These are phyloP conservation scores for Siniperca undulata DNA, from an alignment of 2,797 vertebrate species.

Conservation along the genomic window DNA sequence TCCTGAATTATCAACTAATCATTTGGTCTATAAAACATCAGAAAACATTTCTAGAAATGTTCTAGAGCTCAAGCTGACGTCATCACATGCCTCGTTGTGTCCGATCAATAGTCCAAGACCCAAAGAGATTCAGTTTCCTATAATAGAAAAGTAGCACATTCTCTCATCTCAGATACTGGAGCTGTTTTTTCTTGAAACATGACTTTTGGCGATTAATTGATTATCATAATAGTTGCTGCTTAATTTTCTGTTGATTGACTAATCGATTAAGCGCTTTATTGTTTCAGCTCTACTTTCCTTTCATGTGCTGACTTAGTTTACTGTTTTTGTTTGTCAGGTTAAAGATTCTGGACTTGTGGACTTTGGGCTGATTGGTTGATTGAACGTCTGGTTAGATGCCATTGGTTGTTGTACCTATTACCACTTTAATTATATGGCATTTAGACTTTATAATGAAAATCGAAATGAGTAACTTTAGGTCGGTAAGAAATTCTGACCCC, in stretches of 20 bases:
- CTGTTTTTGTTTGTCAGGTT: neutral
- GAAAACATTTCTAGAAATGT: too few relatives aligned
- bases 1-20: too few relatives aligned
- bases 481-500: too few relatives aligned
- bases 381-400: neutral
- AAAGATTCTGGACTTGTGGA: neutral
- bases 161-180: neutral
- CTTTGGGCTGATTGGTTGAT: neutral
- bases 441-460: neutral
- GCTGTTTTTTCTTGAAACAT: neutral
- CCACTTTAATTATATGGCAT: neutral
- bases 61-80: neutral
- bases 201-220: neutral
- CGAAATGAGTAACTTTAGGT: neutral
- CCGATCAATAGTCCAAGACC: neutral
- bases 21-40: neutral
- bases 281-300: neutral
- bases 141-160: neutral
- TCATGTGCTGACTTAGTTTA: neutral
- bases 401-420: neutral
- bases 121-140: too few relatives aligned
- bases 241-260: neutral
- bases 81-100: neutral
- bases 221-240: neutral
- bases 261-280: neutral